Evolutionary conservation across 2,113 vertebrate species (phyloP).

Genomic region (Columba livia): DNA sequence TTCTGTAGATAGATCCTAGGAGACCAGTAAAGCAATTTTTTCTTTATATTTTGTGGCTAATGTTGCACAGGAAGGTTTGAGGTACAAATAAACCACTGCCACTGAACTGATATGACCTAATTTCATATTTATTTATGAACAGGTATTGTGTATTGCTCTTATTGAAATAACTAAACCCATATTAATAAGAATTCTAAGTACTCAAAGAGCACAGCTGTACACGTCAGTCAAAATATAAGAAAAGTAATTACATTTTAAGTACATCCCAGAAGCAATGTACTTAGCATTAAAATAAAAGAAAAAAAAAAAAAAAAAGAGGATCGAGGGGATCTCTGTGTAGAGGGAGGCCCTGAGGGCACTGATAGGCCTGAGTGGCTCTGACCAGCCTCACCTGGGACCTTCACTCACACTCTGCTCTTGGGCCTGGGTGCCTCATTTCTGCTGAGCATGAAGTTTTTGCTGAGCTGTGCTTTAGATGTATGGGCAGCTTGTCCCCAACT

Average conservation of each 20-base stretch:
- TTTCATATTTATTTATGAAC: conserved; percentile 41
- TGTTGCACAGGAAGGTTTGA: not conserved
- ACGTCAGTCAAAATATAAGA: not conserved
- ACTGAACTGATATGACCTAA: not conserved
- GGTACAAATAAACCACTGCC: not conserved
- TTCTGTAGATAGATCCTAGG: not conserved
- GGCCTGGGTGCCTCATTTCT: not conserved
- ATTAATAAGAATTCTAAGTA: conserved; percentile 22
- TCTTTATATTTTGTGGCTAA: not conserved
- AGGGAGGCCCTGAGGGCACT: accelerated
- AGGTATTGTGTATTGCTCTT: not conserved
- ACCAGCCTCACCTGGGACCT: not conserved
- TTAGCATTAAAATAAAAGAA: not conserved
- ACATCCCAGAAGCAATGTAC: not conserved
- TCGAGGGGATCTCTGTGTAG: not conserved
- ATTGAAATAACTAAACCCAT: not conserved
- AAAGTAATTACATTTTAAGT: not conserved
- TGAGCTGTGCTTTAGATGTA: not conserved
- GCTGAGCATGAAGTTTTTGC: not conserved
- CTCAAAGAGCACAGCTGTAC: conserved; percentile 2
- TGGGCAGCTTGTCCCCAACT: not conserved
- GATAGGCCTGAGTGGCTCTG: not conserved
- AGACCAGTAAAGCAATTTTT: not conserved
- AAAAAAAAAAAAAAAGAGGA: no score
- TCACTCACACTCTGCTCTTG: not conserved